Evolutionary conservation across 53 echinoderm and acorn worm species (phyloP).

Genomic region (Stichopus horrens): DNA sequence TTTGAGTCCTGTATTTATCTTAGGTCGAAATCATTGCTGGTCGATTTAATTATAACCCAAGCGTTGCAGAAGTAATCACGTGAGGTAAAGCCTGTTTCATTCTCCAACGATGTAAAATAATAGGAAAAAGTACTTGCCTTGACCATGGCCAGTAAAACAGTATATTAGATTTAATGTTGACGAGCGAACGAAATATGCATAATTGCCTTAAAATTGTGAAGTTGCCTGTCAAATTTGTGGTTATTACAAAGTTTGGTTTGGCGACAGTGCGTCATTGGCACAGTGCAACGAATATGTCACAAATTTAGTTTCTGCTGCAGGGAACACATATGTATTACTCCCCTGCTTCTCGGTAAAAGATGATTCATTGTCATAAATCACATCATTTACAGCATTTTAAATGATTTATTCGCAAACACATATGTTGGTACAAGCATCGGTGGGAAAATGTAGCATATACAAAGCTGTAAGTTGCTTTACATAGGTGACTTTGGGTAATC

Average conservation of each 20-base stretch:
- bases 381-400: no score
- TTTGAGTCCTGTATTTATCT: neutral
- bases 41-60: neutral
- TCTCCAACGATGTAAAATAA: neutral
- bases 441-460: no score
- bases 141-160: neutral
- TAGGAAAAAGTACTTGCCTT: neutral
- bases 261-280: neutral
- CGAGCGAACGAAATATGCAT: neutral
- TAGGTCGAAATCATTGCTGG: neutral
- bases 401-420: no score
- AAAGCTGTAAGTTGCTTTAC: no score
- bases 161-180: neutral
- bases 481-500: no score
- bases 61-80: neutral
- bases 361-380: no score
- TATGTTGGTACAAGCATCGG: no score
- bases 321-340: no score
- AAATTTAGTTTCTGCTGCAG: no score
- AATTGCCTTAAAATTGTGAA: neutral
- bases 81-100: neutral
- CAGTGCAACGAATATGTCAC: no score
- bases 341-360: no score
- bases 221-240: neutral
- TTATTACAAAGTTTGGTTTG: neutral